Base-by-base conservation (phyloP, 1,140 invertebrate genomes). In the Cydia splendana region DNA sequence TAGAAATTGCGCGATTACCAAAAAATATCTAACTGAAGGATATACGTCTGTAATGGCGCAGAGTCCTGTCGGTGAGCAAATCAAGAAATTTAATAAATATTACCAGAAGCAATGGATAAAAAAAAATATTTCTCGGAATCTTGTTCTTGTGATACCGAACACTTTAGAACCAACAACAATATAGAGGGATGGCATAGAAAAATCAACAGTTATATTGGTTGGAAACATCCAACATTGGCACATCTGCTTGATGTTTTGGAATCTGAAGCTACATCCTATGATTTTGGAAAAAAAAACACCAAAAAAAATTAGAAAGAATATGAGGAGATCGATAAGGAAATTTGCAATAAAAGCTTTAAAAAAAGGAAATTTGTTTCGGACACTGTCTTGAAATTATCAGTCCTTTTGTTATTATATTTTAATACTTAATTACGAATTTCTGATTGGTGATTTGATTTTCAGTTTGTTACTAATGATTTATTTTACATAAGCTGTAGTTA, bases 21-120 rank as follows among this genome's bases (percentile, higher is more conserved):
- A 13, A 38, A 18, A 65, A 67, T 69, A 62, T 53, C 13, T 73
- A 53, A 34, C 45, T 51, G 24, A 30, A 28, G 76, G 76, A 38
- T 73, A 53, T 34, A 34, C n/a, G 34, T 77, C 73, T 73, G 51
- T 77, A 13, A 77, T 77, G 45, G 18, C 15, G 5, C 73, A 73
- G 48, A 77, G 69, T 28, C 76, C 69, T n/a, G 9, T 24, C 30
- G 76, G 45, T 30, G 48, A 51, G 18, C 13, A 73, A 34, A 73
- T 77, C 28, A 51, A 51, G 12, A 73, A 77, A 57, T 77, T 73
- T 62, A 77, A 77, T 42, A 53, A 71, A 73, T 77, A 77, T 62
- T 77, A 73, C 62, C 24, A 73, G 4, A 73, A 13, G 9, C 65
- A 77, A 12, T 77, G 76, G 76, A 15, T 77, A 18, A 28, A 57